A percentile compares a stretch with the other conserved stretches of the same genome.
Evolutionary conservation across 2,888 invertebrate genomes (phyloP).

Genomic region (Drosophila anomelani): DNA sequence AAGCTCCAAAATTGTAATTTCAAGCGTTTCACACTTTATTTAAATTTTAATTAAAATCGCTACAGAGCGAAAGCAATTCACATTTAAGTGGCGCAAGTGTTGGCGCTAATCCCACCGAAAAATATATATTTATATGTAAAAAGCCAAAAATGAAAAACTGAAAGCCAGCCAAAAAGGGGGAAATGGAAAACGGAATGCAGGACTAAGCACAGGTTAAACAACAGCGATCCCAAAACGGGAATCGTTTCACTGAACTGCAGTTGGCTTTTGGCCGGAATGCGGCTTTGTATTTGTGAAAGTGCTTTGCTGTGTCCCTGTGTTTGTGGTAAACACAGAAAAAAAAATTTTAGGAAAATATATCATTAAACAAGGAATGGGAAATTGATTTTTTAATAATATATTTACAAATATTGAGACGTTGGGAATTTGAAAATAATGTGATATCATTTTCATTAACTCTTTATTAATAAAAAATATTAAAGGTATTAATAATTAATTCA

Average conservation of each 20-base stretch:
- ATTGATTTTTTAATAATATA: no score
- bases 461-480: no score
- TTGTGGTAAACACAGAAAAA: background rate
- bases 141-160: conserved; percentile 6
- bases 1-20: conserved; percentile 4
- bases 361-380: no score
- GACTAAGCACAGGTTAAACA: conserved; percentile 45
- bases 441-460: no score
- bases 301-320: conserved; percentile 7
- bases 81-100: conserved; percentile 18
- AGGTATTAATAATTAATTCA: no score
- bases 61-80: conserved; percentile 22
- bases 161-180: conserved; percentile 11
- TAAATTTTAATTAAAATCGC: conserved; percentile 47
- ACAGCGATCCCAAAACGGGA: conserved; percentile 25
- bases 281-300: conserved; percentile 24
- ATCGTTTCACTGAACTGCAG: conserved; percentile 57
- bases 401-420: no score
- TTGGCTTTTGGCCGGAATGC: conserved; percentile 55
- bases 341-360: background rate
- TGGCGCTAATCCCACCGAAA: conserved; percentile 32
- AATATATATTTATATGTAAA: conserved; percentile 6
- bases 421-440: no score
- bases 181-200: background rate
- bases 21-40: conserved; percentile 35